Percentiles rank a stretch among this genome's conserved stretches.
These are phyloP conservation scores for Perca flavescens DNA, from an alignment of 2,113 vertebrate species.

Conservation along the genomic window DNA sequence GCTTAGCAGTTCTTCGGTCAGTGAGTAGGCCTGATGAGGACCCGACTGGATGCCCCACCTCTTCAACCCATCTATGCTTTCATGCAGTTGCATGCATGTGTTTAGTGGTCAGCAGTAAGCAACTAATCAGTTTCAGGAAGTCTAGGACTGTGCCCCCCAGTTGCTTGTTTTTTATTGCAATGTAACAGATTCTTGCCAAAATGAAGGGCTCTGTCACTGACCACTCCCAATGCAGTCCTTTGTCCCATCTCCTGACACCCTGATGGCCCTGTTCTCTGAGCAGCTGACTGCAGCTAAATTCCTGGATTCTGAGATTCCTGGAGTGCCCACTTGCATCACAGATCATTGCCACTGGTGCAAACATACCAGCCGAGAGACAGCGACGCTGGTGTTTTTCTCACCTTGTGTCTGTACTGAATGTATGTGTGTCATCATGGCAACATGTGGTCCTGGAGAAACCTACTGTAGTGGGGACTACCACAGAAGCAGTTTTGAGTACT, in stretches of 20 bases:
- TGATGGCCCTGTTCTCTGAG: neutral
- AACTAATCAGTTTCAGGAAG: constrained; percentile 4
- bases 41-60: neutral
- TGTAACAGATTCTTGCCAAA: constrained; percentile 7
- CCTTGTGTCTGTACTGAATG: too few relatives aligned
- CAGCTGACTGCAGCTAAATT: constrained; percentile 21
- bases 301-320: neutral
- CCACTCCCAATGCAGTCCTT: constrained; percentile 6
- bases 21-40: neutral
- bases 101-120: neutral
- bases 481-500: too few relatives aligned
- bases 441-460: too few relatives aligned
- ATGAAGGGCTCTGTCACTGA: neutral
- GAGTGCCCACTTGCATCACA: neutral
- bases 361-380: too few relatives aligned
- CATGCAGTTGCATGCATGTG: neutral
- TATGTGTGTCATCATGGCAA: too few relatives aligned
- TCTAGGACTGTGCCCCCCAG: neutral
- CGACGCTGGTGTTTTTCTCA: too few relatives aligned
- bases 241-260: neutral
- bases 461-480: too few relatives aligned
- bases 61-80: neutral
- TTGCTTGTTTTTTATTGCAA: neutral
- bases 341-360: neutral
- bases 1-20: neutral